Conservation (phyloP, 2,797 vertebrate species). For the Tinamus major region DNA sequence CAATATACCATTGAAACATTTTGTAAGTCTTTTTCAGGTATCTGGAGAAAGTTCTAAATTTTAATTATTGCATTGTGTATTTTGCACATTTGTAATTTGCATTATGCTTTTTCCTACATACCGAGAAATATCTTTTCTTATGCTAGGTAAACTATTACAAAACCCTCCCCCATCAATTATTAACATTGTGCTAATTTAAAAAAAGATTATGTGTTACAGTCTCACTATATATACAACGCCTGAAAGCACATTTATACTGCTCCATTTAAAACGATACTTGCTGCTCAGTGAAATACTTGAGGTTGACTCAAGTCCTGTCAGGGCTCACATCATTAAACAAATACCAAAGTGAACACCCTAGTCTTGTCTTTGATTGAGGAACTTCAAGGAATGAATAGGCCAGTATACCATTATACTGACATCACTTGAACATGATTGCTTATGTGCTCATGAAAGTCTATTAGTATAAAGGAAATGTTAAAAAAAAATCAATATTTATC, state of each 20-base stretch:
- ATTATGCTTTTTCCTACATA: slow-evolving; percentile 16
- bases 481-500: slow-evolving; percentile 61
- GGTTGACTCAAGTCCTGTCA: slow-evolving; percentile 57
- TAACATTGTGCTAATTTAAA: slow-evolving; percentile 60
- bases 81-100: not conserved
- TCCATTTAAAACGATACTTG: slow-evolving; percentile 68
- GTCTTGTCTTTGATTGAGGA: slow-evolving; percentile 60
- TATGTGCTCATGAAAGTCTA: slow-evolving; percentile 55
- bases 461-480: slow-evolving; percentile 53
- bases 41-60: not conserved
- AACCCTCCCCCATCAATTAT: slow-evolving; percentile 50
- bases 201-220: slow-evolving; percentile 58
- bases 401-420: slow-evolving; percentile 17
- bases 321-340: slow-evolving; percentile 67
- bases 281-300: slow-evolving; percentile 48
- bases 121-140: slow-evolving; percentile 19
- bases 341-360: slow-evolving; percentile 62
- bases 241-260: slow-evolving; percentile 67
- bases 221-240: slow-evolving; percentile 75
- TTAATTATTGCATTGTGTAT: not conserved
- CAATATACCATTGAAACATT: not conserved
- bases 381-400: slow-evolving; percentile 55
- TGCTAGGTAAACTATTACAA: slow-evolving; percentile 55
- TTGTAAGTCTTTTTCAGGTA: not conserved
- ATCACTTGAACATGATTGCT: slow-evolving; percentile 45